Evolutionary conservation across 2,888 invertebrate species (phyloP), one percentile per base, ranked within the genome.

Genomic region (Atherix ibis): DNA sequence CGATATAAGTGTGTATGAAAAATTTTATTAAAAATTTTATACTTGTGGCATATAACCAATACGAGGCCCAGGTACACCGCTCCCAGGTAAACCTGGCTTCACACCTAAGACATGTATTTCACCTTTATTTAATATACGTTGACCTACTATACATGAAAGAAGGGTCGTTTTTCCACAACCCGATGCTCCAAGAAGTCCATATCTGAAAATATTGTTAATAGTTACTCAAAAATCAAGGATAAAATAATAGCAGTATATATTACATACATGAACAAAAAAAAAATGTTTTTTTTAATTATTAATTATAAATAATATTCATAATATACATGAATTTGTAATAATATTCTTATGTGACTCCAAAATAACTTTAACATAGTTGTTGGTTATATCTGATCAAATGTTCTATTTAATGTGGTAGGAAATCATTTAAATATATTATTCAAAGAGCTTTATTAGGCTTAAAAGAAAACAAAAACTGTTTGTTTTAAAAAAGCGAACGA

Each of bases 91-190:
- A 0, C 78, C 79, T 0, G 87, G 85, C 32, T 59, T 66, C 4
- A 76, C 71, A 0, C 85, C 87, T 22, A 88, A 64, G 0, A 85
- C 82, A 55, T 70, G 68, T 6, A 88, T 63, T 12, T 73, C 69
- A 0, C 89, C 89, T 13, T 68, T 67, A 53, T 84, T 73, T 27
- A 87, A 63, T 33, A 68, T 63, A 40, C 76, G 67, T 43, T 81
- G 67, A 1, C 89, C 89, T 5, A 89, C 82, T 43, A 88, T 73
- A 58, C 84, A 83, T 32, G 83, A 76, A 6, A 91, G 65, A 4
- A 91, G 61, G 0, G 91, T 89, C 0, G 89, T 89, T 55, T 89
- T 91, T 4, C 87, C 87, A 51, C 89, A 89, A 5, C 89, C 89
- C 45, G 87, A 87, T 0, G 89, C 80, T 2, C 89, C 91, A 14